Percentiles rank a stretch among this genome's conserved stretches.
Conservation (phyloP, 2,113 vertebrate genomes). For the Pycnonotus jocosus region DNA sequence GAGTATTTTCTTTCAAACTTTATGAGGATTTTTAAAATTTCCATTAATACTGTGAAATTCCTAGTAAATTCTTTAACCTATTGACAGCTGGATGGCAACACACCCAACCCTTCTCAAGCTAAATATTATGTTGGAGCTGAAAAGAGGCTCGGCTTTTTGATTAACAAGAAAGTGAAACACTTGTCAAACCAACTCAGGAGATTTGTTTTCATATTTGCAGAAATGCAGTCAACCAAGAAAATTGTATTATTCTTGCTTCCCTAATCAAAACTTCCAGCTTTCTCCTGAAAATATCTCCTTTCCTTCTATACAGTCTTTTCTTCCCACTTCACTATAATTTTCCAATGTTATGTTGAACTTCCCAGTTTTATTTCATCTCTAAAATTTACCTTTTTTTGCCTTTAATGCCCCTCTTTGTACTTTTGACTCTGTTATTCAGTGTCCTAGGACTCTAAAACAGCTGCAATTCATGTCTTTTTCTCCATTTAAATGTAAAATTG, state of each 20-base stretch:
- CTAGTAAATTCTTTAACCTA: background rate
- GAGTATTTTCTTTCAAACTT: background rate
- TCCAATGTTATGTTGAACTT: background rate
- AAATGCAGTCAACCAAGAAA: background rate
- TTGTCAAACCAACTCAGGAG: background rate
- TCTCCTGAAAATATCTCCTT: background rate
- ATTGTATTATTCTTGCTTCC: constrained; percentile 9
- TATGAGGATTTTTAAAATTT: background rate
- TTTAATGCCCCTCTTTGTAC: background rate
- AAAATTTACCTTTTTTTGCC: background rate
- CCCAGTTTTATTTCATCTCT: background rate
- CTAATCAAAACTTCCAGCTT: background rate
- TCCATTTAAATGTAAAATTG: background rate
- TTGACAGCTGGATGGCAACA: background rate
- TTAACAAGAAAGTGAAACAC: background rate
- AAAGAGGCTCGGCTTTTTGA: background rate
- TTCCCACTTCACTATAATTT: background rate
- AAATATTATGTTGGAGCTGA: background rate
- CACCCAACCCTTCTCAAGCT: background rate
- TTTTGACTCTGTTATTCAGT: background rate
- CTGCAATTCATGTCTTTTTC: background rate
- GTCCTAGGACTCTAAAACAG: background rate
- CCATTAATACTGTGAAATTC: background rate
- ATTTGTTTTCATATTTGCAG: background rate
- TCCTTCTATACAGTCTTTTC: background rate